phyloP scores from a whole-genome alignment of 2,113 vertebrate species.

The Rhodinocichla rosea region DNA sequence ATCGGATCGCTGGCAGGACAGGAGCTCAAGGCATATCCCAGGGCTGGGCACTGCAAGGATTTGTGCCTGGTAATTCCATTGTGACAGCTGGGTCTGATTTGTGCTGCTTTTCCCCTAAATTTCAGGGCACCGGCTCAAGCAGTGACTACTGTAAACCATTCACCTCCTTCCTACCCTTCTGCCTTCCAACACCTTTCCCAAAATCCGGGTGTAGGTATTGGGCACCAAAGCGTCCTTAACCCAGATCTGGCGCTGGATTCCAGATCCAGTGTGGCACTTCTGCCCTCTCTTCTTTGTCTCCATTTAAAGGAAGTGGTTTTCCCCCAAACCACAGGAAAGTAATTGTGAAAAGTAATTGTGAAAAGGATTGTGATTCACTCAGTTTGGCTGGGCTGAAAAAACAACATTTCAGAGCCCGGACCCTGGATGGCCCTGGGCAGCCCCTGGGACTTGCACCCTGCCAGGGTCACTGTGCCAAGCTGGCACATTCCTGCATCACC shows the following conservation, averaged over 20 bases:
- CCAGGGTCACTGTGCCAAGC: neutral
- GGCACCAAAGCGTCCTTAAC: neutral
- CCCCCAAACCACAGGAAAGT: neutral
- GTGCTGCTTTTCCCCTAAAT: neutral
- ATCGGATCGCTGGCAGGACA: neutral
- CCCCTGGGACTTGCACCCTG: neutral
- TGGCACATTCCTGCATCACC: neutral
- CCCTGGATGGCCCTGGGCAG: neutral
- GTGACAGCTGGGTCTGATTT: neutral
- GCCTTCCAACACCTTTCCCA: neutral
- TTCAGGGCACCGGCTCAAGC: neutral
- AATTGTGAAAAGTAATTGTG: too few relatives aligned
- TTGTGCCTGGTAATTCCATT: neutral
- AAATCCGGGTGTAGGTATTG: neutral
- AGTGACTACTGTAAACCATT: neutral
- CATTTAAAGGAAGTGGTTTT: neutral
- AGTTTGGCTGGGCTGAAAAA: neutral
- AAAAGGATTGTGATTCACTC: neutral
- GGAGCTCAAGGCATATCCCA: neutral
- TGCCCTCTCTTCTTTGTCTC: neutral
- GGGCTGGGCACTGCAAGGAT: fast-evolving
- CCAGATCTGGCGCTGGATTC: neutral
- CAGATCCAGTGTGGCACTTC: neutral
- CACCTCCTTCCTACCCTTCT: neutral
- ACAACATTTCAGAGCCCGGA: neutral